A percentile compares a stretch with the other conserved stretches of the same genome.
These are phyloP conservation scores for Ceryle rudis DNA, from an alignment of 2,797 vertebrate genomes.

Conservation along the genomic window DNA sequence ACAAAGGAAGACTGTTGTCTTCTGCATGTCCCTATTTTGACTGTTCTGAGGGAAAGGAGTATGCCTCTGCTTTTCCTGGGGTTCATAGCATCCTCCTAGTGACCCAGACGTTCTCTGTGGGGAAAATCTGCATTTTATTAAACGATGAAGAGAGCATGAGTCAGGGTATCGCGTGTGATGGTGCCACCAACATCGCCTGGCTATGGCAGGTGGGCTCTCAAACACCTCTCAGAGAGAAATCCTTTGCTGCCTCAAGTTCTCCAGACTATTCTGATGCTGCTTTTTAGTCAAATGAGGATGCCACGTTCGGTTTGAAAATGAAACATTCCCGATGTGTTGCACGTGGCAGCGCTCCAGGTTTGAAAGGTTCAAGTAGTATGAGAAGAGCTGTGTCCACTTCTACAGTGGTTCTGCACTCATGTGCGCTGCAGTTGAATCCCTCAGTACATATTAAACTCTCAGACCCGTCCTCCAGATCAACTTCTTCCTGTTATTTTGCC, in stretches of 20 bases:
- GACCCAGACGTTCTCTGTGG: background rate
- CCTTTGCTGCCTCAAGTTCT: background rate
- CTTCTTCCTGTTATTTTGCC: background rate
- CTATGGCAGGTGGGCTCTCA: background rate
- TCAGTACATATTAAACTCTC: background rate
- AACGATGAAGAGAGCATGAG: background rate
- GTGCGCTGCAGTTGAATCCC: background rate
- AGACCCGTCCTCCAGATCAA: background rate
- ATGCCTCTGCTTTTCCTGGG: background rate
- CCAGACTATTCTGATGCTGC: background rate
- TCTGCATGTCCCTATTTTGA: rapidly evolving
- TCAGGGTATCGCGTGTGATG: rapidly evolving
- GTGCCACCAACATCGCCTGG: background rate
- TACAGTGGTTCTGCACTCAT: rapidly evolving
- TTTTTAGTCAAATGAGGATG: background rate
- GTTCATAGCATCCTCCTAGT: background rate
- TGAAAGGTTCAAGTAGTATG: background rate
- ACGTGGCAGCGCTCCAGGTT: background rate
- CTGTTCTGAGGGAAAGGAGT: background rate
- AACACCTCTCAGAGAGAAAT: background rate
- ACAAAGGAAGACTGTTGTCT: background rate
- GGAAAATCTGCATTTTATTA: background rate
- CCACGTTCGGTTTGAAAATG: rapidly evolving
- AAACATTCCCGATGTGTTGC: background rate
- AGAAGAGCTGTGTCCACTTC: background rate